Evolutionary conservation across 1,140 invertebrate species (phyloP).

Genomic region (Brachionus rotundiformis): DNA sequence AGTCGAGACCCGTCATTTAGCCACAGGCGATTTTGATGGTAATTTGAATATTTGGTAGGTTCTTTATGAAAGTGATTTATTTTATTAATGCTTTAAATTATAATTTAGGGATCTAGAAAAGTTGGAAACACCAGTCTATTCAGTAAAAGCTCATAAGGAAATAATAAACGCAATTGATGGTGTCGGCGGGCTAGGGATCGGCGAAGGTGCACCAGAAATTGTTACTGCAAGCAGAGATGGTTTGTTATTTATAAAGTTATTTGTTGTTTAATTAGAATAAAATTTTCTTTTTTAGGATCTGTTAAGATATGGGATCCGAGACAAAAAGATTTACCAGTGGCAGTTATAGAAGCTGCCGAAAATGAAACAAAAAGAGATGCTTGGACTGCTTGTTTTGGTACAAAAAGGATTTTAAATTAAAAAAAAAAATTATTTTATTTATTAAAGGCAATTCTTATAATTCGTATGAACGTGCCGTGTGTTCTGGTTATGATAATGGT

Average conservation of each 20-base stretch:
- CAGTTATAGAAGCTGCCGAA: conserved; percentile 75
- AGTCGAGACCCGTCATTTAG: conserved; percentile 75
- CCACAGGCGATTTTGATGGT: conserved; percentile 87
- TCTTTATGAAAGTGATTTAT: neutral
- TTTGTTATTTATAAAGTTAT: conserved; percentile 57
- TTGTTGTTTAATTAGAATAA: neutral
- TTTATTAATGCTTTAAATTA: conserved; percentile 42
- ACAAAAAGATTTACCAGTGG: conserved; percentile 79
- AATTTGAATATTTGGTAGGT: conserved; percentile 73
- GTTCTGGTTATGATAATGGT: conserved; percentile 92
- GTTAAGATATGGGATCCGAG: conserved; percentile 94
- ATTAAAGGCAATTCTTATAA: conserved; percentile 76
- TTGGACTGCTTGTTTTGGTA: conserved; percentile 82
- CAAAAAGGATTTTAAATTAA: neutral
- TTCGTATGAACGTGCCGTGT: conserved; percentile 78
- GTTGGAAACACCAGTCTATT: conserved; percentile 74
- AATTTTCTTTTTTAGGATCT: conserved; percentile 66
- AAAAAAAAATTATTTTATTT: neutral
- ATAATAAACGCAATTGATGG: conserved; percentile 92
- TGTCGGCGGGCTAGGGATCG: conserved; percentile 77
- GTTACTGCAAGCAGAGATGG: conserved; percentile 90
- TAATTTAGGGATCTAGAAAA: conserved; percentile 74
- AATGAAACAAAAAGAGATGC: conserved; percentile 72
- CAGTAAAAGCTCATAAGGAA: conserved; percentile 77
- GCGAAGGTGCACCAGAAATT: conserved; percentile 88